These are phyloP conservation scores for Lasioglossum albipes DNA, from an alignment of 1,140 invertebrate genomes.

Conservation along the genomic window DNA sequence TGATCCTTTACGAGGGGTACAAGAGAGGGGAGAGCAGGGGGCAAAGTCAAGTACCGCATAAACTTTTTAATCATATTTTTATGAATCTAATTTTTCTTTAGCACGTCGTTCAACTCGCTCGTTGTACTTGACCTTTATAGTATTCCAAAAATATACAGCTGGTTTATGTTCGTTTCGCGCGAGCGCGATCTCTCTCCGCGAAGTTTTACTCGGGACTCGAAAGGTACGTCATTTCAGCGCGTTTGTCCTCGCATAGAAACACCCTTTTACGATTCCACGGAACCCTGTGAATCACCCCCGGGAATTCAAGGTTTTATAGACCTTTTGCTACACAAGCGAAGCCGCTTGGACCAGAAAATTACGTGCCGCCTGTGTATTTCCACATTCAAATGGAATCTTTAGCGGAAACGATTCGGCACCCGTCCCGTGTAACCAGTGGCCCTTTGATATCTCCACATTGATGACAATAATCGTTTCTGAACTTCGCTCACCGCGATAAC, in stretches of 20 bases:
- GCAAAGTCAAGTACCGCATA: background rate
- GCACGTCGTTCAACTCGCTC: background rate
- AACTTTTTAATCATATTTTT: constrained; percentile 38
- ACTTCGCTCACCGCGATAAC: too few relatives aligned
- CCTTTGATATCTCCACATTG: background rate
- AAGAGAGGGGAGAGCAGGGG: too few relatives aligned
- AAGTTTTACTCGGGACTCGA: constrained; percentile 29
- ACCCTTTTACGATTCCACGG: constrained; percentile 61
- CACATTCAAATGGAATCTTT: constrained; percentile 61
- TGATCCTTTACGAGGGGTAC: background rate
- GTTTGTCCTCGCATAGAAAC: constrained; percentile 61
- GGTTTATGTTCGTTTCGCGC: constrained; percentile 18
- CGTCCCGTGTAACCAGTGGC: background rate
- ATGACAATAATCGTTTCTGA: background rate
- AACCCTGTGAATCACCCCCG: constrained; percentile 55
- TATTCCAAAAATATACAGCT: constrained; percentile 47
- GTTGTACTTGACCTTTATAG: constrained; percentile 40
- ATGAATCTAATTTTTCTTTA: constrained; percentile 33
- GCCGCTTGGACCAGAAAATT: constrained; percentile 59
- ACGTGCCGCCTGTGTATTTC: constrained; percentile 50
- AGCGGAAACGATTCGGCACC: constrained; percentile 47
- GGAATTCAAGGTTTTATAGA: constrained; percentile 64
- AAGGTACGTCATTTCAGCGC: constrained; percentile 53
- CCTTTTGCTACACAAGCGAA: constrained; percentile 51
- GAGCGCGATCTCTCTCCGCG: constrained; percentile 11